Conservation (phyloP, 2,797 vertebrate species). For the Sebastolobus altivelis region DNA sequence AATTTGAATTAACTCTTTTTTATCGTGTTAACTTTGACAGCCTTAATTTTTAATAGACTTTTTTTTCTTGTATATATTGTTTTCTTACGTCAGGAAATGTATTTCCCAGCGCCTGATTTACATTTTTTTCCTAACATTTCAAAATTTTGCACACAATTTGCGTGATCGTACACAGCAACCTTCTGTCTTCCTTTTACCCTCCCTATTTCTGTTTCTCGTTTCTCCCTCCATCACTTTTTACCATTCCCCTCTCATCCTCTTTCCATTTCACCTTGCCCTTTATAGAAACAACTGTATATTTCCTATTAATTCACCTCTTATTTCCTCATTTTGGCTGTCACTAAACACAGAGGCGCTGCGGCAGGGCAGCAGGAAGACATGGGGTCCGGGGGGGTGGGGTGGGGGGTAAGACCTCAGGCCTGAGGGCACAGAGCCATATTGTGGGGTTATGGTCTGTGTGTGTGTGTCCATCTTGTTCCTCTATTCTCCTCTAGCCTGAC, state of each 20-base stretch:
- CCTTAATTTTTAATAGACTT: too few species aligned
- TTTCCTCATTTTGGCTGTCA: constrained; percentile 29
- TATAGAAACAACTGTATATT: constrained; percentile 12
- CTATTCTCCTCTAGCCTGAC: constrained; percentile 54
- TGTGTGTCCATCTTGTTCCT: constrained; percentile 46
- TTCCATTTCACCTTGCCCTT: constrained; percentile 4
- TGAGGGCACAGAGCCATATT: constrained; percentile 62
- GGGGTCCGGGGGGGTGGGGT: constrained; percentile 7
- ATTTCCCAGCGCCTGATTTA: neutral
- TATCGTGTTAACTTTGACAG: too few species aligned
- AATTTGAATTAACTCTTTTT: too few species aligned
- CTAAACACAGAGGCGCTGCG: constrained; percentile 44
- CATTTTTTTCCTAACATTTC: neutral
- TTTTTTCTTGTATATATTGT: neutral
- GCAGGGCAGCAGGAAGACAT: constrained; percentile 35
- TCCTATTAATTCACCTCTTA: constrained; percentile 25
- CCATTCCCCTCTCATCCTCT: neutral
- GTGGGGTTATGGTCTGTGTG: constrained; percentile 37
- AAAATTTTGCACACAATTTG: neutral
- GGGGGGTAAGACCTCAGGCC: constrained; percentile 63
- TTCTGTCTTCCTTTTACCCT: neutral
- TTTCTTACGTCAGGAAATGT: neutral
- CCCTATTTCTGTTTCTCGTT: neutral
- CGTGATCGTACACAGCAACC: too few species aligned
- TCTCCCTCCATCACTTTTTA: neutral